Percentiles rank a stretch among this genome's conserved stretches.
These are phyloP conservation scores for Crossocerus cetratus DNA, from an alignment of 2,888 invertebrate species.

Conservation along the genomic window DNA sequence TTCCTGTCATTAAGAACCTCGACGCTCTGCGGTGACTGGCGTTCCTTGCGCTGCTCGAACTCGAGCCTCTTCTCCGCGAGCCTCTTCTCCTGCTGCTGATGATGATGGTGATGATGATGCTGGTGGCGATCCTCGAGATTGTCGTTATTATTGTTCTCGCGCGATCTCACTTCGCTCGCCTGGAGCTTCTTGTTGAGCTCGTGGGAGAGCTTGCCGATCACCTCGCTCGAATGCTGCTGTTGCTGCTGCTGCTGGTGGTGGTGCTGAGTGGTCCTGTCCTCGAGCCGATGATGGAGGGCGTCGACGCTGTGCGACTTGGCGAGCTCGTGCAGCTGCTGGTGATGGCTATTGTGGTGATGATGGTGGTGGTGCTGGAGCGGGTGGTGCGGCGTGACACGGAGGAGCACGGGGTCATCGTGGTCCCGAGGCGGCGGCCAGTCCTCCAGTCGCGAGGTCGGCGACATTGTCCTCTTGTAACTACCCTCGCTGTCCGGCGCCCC, in stretches of 20 bases:
- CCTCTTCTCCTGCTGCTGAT: conserved; percentile 48
- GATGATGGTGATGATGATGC: conserved; percentile 49
- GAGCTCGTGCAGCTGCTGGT: conserved; percentile 57
- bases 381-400: conserved; percentile 71
- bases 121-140: conserved; percentile 59
- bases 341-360: conserved; percentile 52
- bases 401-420: conserved; percentile 71
- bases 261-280: conserved; percentile 57
- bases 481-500: conserved; percentile 85
- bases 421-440: conserved; percentile 69
- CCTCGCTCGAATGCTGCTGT: conserved; percentile 74
- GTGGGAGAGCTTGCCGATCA: conserved; percentile 78
- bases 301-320: conserved; percentile 72
- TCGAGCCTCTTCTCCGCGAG: conserved; percentile 52
- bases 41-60: conserved; percentile 61
- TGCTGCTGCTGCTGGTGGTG: conserved; percentile 19
- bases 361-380: conserved; percentile 55
- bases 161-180: conserved; percentile 65
- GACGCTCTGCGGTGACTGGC: conserved; percentile 71
- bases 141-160: conserved; percentile 65
- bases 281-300: conserved; percentile 69
- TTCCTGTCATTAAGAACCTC: conserved; percentile 72
- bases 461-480: conserved; percentile 86
- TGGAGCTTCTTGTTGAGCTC: conserved; percentile 76
- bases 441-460: conserved; percentile 79